Percentiles rank a stretch among this genome's conserved stretches.
Evolutionary conservation across 2,113 vertebrate species (phyloP).

Genomic region (Sminthopsis crassicaudata): DNA sequence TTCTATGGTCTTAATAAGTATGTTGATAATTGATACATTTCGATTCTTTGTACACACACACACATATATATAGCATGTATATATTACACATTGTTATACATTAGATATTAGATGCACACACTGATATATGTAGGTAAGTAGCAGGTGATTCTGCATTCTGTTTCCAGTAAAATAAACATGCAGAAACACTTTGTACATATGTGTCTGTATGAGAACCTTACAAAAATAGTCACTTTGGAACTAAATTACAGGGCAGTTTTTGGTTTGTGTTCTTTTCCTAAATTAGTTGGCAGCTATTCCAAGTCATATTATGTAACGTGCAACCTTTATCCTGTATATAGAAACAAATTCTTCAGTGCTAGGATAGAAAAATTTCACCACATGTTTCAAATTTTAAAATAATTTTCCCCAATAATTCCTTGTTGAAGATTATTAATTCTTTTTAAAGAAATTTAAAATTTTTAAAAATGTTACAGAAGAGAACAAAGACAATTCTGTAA

Average conservation of each 20-base stretch:
- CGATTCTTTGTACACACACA: neutral
- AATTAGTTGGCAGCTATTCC: conserved; percentile 15
- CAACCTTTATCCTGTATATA: neutral
- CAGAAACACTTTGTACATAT: neutral
- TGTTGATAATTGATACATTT: neutral
- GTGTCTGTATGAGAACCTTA: conserved; percentile 16
- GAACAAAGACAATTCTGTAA: conserved; percentile 21
- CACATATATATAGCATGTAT: neutral
- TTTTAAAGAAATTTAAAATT: too few relatives aligned
- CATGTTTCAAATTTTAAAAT: conserved; percentile 47
- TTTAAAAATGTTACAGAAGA: conserved; percentile 50
- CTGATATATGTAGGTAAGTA: neutral
- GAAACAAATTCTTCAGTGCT: conserved; percentile 36
- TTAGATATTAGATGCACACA: neutral
- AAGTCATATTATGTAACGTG: conserved; percentile 25
- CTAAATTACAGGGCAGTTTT: conserved; percentile 30
- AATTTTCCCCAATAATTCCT: conserved; percentile 39
- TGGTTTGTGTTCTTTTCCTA: conserved; percentile 19
- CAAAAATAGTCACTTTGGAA: conserved; percentile 33
- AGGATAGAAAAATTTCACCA: conserved; percentile 32
- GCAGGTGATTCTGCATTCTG: neutral
- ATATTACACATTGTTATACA: neutral
- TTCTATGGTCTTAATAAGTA: conserved; percentile 17
- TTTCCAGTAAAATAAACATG: neutral
- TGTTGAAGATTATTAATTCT: conserved; percentile 38